These are phyloP conservation scores for Noctua comes DNA, from an alignment of 2,888 invertebrate genomes.

Conservation along the genomic window DNA sequence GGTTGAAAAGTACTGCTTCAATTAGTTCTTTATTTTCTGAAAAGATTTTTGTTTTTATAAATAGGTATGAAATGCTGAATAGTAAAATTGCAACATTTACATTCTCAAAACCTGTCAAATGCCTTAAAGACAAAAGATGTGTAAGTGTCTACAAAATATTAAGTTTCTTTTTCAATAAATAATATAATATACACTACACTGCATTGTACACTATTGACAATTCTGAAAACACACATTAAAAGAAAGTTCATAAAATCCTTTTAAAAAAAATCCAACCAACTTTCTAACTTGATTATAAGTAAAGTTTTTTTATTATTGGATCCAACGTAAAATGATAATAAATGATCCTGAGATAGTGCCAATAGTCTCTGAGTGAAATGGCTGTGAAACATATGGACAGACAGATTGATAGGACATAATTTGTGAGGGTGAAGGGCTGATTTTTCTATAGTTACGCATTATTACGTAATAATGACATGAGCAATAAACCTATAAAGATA, in stretches of 20 bases:
- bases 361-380: background rate
- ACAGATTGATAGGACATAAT: background rate
- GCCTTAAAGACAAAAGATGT: background rate
- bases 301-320: background rate
- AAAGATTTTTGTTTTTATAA: constrained; percentile 60
- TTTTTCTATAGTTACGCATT: background rate
- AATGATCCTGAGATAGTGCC: background rate
- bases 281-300: background rate
- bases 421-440: background rate
- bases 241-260: background rate
- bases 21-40: constrained; percentile 85
- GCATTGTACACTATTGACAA: background rate
- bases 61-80: background rate
- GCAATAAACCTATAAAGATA: background rate
- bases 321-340: background rate
- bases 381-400: background rate
- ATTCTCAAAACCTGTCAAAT: background rate
- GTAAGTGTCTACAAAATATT: background rate
- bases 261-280: background rate
- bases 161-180: background rate
- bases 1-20: constrained; percentile 94
- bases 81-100: background rate
- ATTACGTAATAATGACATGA: background rate
- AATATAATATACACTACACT: too few species aligned
- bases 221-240: background rate